Evolutionary conservation across 2,113 vertebrate genomes (phyloP).

Genomic region (Manacus vitellinus): DNA sequence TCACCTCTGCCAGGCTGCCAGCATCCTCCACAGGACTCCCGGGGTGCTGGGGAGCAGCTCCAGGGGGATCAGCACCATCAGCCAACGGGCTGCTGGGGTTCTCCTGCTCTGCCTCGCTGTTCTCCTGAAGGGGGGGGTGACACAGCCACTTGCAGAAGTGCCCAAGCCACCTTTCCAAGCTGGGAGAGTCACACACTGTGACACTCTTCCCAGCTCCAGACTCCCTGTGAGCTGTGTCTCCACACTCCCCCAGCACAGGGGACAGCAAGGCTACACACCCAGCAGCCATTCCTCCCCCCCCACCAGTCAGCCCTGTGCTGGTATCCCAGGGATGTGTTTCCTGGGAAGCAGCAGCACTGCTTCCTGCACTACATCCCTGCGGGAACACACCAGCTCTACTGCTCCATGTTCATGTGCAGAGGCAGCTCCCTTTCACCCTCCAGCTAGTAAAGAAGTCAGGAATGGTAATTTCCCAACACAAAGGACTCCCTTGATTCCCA

Average conservation of each 20-base stretch:
- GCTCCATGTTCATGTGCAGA: background rate
- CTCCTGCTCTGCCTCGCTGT: constrained; percentile 62
- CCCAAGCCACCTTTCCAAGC: background rate
- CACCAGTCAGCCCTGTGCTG: too few species aligned
- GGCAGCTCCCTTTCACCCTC: background rate
- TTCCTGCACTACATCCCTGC: background rate
- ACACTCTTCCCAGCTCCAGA: background rate
- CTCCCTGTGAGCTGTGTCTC: accelerated
- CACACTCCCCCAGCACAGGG: background rate
- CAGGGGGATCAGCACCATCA: constrained; percentile 74
- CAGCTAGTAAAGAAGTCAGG: background rate
- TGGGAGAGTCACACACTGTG: accelerated
- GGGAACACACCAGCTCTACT: background rate
- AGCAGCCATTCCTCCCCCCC: background rate
- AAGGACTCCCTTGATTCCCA: background rate
- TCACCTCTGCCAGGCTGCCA: constrained; percentile 69
- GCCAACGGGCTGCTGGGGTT: background rate
- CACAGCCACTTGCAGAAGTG: background rate
- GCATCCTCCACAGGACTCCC: constrained; percentile 69
- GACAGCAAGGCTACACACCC: background rate
- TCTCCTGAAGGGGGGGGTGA: constrained; percentile 62
- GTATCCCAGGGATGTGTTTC: background rate
- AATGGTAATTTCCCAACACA: background rate
- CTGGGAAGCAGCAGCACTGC: background rate
- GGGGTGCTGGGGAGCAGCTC: constrained; percentile 71